phyloP scores from a whole-genome alignment of 2,113 vertebrate genomes.

The Cyanoramphus novaezelandiae region DNA sequence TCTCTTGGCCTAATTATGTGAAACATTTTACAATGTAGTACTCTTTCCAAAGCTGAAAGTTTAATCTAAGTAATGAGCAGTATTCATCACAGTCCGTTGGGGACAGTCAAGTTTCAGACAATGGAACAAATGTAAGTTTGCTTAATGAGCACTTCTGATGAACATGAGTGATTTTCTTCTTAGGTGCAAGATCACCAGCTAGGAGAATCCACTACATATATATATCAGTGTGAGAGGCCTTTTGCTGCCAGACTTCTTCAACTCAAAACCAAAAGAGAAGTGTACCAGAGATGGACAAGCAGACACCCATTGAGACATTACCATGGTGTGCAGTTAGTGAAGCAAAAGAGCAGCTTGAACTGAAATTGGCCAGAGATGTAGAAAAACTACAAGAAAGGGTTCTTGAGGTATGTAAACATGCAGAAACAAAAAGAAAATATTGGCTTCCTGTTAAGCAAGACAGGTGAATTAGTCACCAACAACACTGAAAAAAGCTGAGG shows the following conservation, averaged over 20 bases:
- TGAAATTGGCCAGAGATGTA: neutral
- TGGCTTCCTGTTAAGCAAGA: neutral
- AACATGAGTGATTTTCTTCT: slow-evolving; percentile 13
- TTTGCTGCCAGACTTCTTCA: neutral
- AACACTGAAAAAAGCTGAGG: neutral
- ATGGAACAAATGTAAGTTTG: slow-evolving; percentile 11
- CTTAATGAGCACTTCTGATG: slow-evolving; percentile 41
- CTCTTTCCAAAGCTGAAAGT: slow-evolving; percentile 29
- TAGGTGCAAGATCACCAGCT: neutral
- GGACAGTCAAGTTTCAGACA: slow-evolving; percentile 30
- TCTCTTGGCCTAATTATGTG: neutral
- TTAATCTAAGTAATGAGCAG: slow-evolving; percentile 52
- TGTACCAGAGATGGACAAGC: neutral
- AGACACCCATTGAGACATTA: neutral
- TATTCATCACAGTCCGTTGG: slow-evolving; percentile 50
- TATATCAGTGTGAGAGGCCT: neutral
- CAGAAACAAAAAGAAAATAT: neutral
- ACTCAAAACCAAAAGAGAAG: neutral
- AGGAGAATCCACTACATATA: neutral
- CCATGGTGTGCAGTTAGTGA: neutral
- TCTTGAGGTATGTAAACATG: neutral
- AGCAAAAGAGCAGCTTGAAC: neutral
- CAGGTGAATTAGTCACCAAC: neutral
- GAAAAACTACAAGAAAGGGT: neutral
- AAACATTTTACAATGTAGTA: slow-evolving; percentile 23